Conservation (phyloP, 2,888 invertebrate genomes). For the Pemphredon lugubris region DNA sequence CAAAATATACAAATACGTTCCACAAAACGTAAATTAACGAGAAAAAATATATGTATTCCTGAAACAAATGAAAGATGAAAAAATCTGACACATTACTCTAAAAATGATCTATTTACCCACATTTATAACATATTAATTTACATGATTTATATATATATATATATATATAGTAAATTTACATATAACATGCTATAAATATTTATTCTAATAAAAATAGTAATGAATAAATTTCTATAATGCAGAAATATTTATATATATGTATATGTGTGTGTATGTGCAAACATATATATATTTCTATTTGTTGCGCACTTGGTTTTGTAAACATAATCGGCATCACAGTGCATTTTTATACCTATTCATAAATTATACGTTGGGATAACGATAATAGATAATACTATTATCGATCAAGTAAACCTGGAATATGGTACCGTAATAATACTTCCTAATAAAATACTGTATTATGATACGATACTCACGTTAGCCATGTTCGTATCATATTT, state of each 20-base stretch:
- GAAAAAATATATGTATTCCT: too few relatives aligned
- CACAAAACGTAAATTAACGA: too few relatives aligned
- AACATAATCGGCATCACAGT: slow-evolving; percentile 47
- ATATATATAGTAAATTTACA: slow-evolving; percentile 48
- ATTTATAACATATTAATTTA: slow-evolving; percentile 54
- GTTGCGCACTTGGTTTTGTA: slow-evolving; percentile 39
- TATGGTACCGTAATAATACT: background rate
- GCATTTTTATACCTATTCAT: slow-evolving; percentile 40
- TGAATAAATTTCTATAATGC: slow-evolving; percentile 28
- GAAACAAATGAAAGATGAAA: background rate
- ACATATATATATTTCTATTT: slow-evolving; percentile 3
- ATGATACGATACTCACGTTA: slow-evolving; percentile 28
- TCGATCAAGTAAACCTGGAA: slow-evolving; percentile 19
- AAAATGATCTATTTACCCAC: slow-evolving; percentile 62
- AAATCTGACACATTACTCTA: slow-evolving; percentile 36
- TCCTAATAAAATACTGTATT: slow-evolving; percentile 8
- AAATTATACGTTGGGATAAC: slow-evolving; percentile 44
- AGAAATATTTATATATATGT: slow-evolving; percentile 12
- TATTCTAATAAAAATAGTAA: slow-evolving; percentile 37
- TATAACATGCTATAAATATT: slow-evolving; percentile 37
- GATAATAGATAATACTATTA: slow-evolving; percentile 33
- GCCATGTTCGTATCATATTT: slow-evolving; percentile 19
- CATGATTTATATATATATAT: slow-evolving; percentile 41
- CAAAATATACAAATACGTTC: too few relatives aligned
- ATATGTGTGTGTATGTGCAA: too few relatives aligned